Evolutionary conservation across 2,113 vertebrate genomes (phyloP), one percentile per base, ranked within the genome.

Genomic region (Chamaea fasciata): DNA sequence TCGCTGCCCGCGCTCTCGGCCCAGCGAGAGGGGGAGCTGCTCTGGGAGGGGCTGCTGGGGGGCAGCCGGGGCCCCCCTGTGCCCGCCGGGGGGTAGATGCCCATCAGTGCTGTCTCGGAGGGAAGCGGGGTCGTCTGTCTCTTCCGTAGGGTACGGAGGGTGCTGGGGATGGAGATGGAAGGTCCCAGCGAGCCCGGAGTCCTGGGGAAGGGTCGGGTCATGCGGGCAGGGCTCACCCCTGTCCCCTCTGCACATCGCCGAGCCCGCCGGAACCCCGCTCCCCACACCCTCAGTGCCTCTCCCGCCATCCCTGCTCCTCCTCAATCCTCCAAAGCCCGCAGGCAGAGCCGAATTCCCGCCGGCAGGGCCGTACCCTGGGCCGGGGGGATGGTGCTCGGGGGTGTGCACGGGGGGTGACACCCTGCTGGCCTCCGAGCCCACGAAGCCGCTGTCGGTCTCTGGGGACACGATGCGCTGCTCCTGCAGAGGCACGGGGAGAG

Each of bases 391-490:
- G 82, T 98, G 98, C 96, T 98, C 96, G 9, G 97, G 98, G 88
- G 97, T 97, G 59, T 95, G 95, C 46, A 96, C 95, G 21, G 98
- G 92, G 18, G 98, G 98, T 4, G 98, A 99, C 60, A 97, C 97
- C 37, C 91, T 97, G 95, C 99, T 98, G 96, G 98, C 97, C 96
- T 99, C 99, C 0, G 99, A 99, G 70, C 99, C 99, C 80, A 99
- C 85, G 49, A 99, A 99, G 53, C 99, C 99, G 2, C 99, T 99
- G 97, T 99, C 99, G 0, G 98, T 99, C 97, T 99, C 99, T 0
- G 99, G 99, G 16, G 99, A 99, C 31, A 98, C 86, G 18, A 99
- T 98, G 55, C 99, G 98, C 83, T 96, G 80, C 62, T 99, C 99
- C 99, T 99, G 96, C 73, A 89, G 31, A 15, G 5, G 14, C 39